Conservation (phyloP, 2,888 invertebrate genomes). For the Deilephila porcellus region DNA sequence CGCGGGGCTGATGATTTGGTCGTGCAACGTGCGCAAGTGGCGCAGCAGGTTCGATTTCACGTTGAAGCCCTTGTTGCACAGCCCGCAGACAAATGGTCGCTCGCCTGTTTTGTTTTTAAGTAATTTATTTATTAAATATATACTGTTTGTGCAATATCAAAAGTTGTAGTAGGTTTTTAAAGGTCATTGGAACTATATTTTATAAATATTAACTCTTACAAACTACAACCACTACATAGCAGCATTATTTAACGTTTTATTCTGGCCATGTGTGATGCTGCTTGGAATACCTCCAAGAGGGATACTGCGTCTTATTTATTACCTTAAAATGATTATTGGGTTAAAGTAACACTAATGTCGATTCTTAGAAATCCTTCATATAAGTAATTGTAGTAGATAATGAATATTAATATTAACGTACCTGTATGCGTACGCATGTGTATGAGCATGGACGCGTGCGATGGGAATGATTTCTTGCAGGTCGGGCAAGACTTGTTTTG, state of each 20-base stretch:
- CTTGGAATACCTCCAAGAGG: too few relatives aligned
- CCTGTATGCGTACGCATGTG: slow-evolving; percentile 91
- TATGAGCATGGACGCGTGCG: slow-evolving; percentile 91
- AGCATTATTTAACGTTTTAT: too few relatives aligned
- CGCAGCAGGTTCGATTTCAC: slow-evolving; percentile 91
- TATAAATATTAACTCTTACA: too few relatives aligned
- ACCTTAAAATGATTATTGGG: too few relatives aligned
- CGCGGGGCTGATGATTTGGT: slow-evolving; percentile 83
- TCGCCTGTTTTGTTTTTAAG: slow-evolving; percentile 75
- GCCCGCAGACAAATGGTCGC: slow-evolving; percentile 89
- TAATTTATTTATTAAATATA: not conserved
- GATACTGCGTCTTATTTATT: too few relatives aligned
- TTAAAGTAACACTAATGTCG: too few relatives aligned
- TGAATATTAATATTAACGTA: slow-evolving; percentile 41
- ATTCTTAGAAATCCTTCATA: too few relatives aligned
- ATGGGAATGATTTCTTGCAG: slow-evolving; percentile 90
- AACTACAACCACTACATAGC: too few relatives aligned
- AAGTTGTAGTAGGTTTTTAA: too few relatives aligned
- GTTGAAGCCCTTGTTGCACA: slow-evolving; percentile 91
- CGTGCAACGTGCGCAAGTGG: slow-evolving; percentile 90
- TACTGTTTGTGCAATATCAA: too few relatives aligned
- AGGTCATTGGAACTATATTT: too few relatives aligned
- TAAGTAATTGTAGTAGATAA: not conserved
- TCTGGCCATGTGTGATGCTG: too few relatives aligned
- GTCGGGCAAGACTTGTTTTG: slow-evolving; percentile 87